These are phyloP conservation scores for Dolichoris vasculosae DNA, from an alignment of 1,140 invertebrate genomes.

Conservation along the genomic window DNA sequence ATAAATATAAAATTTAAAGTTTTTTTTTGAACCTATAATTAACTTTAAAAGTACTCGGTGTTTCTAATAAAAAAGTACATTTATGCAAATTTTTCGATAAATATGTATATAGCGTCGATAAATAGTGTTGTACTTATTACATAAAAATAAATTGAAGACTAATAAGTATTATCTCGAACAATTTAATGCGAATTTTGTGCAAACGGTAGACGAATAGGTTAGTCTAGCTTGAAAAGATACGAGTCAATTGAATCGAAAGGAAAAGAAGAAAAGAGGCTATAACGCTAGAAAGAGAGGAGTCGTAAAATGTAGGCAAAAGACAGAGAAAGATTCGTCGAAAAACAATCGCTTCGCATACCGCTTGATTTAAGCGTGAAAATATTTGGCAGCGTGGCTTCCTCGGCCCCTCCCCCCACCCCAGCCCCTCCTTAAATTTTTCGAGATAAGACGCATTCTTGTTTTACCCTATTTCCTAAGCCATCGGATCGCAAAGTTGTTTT, in stretches of 20 bases:
- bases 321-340: not conserved
- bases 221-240: too few relatives aligned
- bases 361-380: conserved; percentile 25
- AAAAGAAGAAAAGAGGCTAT: not conserved
- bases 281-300: not conserved
- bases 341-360: not conserved
- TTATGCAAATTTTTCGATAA: too few relatives aligned
- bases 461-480: conserved; percentile 13
- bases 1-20: too few relatives aligned
- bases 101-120: too few relatives aligned
- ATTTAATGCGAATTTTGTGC: not conserved
- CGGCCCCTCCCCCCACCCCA: not conserved
- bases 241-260: not conserved
- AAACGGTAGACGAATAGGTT: not conserved
- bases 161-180: not conserved
- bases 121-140: too few relatives aligned
- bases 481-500: conserved; percentile 11
- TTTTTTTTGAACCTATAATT: too few relatives aligned
- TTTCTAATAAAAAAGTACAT: too few relatives aligned
- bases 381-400: conserved; percentile 34
- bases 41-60: too few relatives aligned
- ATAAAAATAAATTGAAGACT: not conserved
- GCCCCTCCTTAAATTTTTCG: conserved; percentile 2
- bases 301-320: not conserved
- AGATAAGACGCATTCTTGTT: conserved; percentile 12